A percentile compares a stretch with the other conserved stretches of the same genome.
Conservation (phyloP, 2,888 invertebrate genomes). For the Frankliniella fusca region DNA sequence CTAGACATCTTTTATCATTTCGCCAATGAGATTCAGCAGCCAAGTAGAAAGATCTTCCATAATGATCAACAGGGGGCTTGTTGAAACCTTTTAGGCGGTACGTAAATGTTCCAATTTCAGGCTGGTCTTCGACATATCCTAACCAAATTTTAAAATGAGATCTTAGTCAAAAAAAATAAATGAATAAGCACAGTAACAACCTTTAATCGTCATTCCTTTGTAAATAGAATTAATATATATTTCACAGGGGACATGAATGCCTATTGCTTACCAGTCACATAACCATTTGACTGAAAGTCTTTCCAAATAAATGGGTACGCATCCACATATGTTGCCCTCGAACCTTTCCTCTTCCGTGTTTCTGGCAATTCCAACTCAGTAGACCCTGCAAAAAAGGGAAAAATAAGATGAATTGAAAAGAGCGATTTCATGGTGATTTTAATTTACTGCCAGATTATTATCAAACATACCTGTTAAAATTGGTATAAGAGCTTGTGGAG, state of each 20-base stretch:
- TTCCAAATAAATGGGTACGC: conserved; percentile 84
- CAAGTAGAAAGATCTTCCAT: conserved; percentile 75
- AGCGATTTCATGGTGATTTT: conserved; percentile 5
- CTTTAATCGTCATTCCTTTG: background rate
- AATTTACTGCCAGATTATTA: background rate
- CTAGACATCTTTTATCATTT: conserved; percentile 57
- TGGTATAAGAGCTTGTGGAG: conserved; percentile 81
- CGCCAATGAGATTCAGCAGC: conserved; percentile 58
- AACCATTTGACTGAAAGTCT: conserved; percentile 63
- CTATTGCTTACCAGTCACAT: background rate
- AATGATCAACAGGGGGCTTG: conserved; percentile 82
- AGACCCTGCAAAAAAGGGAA: conserved; percentile 44
- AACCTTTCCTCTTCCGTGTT: conserved; percentile 63
- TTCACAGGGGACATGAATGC: background rate
- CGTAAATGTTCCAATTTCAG: conserved; percentile 80
- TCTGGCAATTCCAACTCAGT: conserved; percentile 83
- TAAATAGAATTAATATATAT: background rate
- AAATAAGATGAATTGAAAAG: conserved; percentile 36
- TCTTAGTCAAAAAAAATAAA: conserved; percentile 30
- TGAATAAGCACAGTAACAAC: background rate
- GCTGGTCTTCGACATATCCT: conserved; percentile 83
- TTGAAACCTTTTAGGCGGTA: conserved; percentile 84
- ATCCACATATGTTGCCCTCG: conserved; percentile 63
- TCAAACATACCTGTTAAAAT: conserved; percentile 68
- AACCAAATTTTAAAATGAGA: conserved; percentile 50